Conservation (phyloP, 1,140 invertebrate genomes). For the Panagrolaimus sp. region DNA sequence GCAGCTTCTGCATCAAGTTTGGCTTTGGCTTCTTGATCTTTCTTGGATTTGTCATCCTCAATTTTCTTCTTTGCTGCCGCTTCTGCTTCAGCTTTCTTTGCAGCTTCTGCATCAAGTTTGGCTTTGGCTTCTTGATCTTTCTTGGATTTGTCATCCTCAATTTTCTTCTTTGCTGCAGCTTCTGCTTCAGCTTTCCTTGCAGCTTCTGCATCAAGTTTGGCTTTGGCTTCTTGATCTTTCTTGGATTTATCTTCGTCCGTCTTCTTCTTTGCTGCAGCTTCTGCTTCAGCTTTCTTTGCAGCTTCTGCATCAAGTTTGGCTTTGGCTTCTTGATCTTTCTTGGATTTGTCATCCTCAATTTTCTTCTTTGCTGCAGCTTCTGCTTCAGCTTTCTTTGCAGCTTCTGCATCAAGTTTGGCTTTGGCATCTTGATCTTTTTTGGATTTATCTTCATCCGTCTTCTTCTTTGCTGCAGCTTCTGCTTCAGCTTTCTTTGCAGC, state of each 20-base stretch:
- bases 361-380: neutral
- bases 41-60: conserved; percentile 1
- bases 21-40: no score
- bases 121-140: conserved; percentile 5
- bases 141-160: conserved; percentile 5
- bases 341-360: no score
- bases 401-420: neutral
- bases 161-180: neutral
- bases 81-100: neutral
- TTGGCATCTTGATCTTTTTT: neutral
- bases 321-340: neutral
- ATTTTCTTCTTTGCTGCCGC: conserved; percentile 8
- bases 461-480: no score
- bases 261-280: neutral
- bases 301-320: conserved; percentile 3
- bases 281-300: conserved; percentile 2
- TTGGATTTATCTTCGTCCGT: neutral
- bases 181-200: neutral
- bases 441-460: neutral
- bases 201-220: neutral
- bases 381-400: neutral
- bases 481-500: conserved; percentile 2
- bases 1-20: conserved; percentile 2
- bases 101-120: neutral
- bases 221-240: neutral